Percentiles rank a stretch among this genome's conserved stretches.
phyloP scores from a whole-genome alignment of 2,888 invertebrate species.

The Drosophila prolongata region DNA sequence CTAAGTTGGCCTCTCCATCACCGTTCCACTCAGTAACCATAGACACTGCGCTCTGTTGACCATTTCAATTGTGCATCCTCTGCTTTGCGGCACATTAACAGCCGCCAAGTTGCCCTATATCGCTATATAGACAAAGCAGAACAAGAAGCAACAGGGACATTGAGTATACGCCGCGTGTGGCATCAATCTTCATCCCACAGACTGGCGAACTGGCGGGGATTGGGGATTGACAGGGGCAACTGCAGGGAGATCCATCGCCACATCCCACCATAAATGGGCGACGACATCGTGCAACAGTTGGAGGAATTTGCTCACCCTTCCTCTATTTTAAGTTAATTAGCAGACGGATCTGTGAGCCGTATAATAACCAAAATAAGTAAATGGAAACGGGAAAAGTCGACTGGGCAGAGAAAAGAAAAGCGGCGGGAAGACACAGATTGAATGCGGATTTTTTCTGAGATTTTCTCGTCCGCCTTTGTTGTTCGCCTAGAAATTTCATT shows the following conservation, averaged over 20 bases:
- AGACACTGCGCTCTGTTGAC: conserved; percentile 55
- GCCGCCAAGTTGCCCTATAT: conserved; percentile 43
- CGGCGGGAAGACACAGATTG: conserved; percentile 18
- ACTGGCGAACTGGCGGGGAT: conserved; percentile 4
- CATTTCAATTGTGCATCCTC: conserved; percentile 52
- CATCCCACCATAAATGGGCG: conserved; percentile 40
- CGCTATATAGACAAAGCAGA: background rate
- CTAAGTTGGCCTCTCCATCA: conserved; percentile 16
- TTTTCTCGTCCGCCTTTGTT: conserved; percentile 25
- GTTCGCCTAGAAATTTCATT: conserved; percentile 65
- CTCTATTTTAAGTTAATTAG: conserved; percentile 49
- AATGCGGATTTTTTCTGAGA: conserved; percentile 24
- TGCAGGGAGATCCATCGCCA: conserved; percentile 21
- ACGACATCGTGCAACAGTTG: conserved; percentile 46
- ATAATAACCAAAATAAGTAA: conserved; percentile 39
- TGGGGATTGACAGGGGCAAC: conserved; percentile 42
- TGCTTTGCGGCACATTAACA: conserved; percentile 50
- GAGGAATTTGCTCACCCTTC: conserved; percentile 22
- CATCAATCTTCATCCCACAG: conserved; percentile 65
- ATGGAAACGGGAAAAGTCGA: conserved; percentile 17
- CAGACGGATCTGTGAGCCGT: conserved; percentile 36
- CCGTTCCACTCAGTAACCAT: conserved; percentile 46
- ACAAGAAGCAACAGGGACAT: conserved; percentile 30
- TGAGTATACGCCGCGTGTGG: conserved; percentile 66
- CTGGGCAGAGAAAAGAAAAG: background rate